Evolutionary conservation across 2,113 vertebrate genomes (phyloP).

Genomic region (Corvus moneduloides): DNA sequence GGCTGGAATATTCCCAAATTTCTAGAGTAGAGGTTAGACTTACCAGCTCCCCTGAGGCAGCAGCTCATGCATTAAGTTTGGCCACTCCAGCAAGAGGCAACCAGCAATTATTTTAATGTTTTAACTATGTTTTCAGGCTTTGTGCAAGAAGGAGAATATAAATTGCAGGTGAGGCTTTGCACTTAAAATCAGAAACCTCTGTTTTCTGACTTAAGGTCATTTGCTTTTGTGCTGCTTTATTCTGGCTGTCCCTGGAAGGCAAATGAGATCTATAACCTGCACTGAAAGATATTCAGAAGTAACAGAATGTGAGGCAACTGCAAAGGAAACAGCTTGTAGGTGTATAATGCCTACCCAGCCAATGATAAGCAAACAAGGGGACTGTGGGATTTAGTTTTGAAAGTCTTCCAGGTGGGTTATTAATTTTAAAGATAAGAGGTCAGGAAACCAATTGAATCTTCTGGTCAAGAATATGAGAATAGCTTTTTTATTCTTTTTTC

Average conservation of each 20-base stretch:
- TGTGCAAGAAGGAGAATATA: conserved; percentile 38
- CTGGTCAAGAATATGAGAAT: background rate
- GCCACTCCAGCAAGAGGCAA: background rate
- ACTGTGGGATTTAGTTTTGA: background rate
- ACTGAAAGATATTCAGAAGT: conserved; percentile 52
- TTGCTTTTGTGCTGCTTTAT: conserved; percentile 60
- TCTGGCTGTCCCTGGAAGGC: conserved; percentile 61
- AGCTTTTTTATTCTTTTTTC: background rate
- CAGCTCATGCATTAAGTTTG: conserved; percentile 33
- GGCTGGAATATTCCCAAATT: conserved; percentile 11
- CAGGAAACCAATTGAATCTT: background rate
- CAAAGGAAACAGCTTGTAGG: background rate
- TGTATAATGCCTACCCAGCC: background rate
- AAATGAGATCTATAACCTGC: conserved; percentile 60
- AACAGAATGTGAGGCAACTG: conserved; percentile 33
- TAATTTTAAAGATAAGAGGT: conserved; percentile 52
- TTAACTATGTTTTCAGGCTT: conserved; percentile 62
- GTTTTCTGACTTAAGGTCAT: conserved; percentile 62
- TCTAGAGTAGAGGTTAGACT: conserved; percentile 16
- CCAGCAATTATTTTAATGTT: conserved; percentile 50
- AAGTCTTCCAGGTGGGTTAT: background rate
- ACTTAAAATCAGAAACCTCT: conserved; percentile 42
- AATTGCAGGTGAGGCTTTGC: conserved; percentile 53
- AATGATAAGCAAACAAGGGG: background rate
- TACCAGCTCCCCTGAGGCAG: background rate